A percentile compares a stretch with the other conserved stretches of the same genome.
phyloP scores from a whole-genome alignment of 2,113 vertebrate genomes.

The Archocentrus centrarchus region DNA sequence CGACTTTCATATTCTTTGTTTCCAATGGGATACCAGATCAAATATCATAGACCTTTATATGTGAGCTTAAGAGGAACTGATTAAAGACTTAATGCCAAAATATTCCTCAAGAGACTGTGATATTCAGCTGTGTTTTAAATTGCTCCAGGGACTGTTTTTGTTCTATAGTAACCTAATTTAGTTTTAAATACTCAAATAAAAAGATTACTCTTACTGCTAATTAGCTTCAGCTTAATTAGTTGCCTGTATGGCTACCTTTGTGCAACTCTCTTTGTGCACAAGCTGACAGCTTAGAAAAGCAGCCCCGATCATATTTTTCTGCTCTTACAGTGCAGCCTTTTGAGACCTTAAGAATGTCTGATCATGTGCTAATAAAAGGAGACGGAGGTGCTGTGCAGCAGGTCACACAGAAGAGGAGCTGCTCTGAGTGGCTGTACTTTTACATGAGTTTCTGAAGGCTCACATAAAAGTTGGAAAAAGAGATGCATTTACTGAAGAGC shows the following conservation, averaged over 20 bases:
- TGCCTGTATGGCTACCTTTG: conserved; percentile 9
- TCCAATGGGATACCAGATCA: background rate
- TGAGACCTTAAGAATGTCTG: conserved; percentile 42
- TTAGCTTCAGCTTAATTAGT: conserved; percentile 31
- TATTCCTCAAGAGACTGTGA: background rate
- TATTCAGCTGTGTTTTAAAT: conserved; percentile 31
- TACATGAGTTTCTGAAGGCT: conserved; percentile 28
- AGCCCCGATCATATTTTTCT: conserved; percentile 22
- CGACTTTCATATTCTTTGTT: background rate
- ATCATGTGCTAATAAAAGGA: conserved; percentile 48
- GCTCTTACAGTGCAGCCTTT: conserved; percentile 29
- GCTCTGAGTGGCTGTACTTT: conserved; percentile 30
- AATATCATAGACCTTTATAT: background rate
- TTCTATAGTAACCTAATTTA: conserved; percentile 14
- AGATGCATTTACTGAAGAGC: conserved; percentile 17
- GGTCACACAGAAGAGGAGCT: conserved; percentile 17
- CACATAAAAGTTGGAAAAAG: conserved; percentile 28
- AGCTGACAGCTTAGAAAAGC: conserved; percentile 16
- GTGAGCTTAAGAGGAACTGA: background rate
- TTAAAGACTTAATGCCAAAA: background rate
- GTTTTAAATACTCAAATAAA: conserved; percentile 22
- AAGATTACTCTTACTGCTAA: conserved; percentile 33
- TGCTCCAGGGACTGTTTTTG: background rate
- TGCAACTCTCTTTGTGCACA: conserved; percentile 8
- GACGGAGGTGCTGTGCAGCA: conserved; percentile 21